Base-by-base conservation (phyloP, 2,888 invertebrate species). In the Teleiodes luculella region DNA sequence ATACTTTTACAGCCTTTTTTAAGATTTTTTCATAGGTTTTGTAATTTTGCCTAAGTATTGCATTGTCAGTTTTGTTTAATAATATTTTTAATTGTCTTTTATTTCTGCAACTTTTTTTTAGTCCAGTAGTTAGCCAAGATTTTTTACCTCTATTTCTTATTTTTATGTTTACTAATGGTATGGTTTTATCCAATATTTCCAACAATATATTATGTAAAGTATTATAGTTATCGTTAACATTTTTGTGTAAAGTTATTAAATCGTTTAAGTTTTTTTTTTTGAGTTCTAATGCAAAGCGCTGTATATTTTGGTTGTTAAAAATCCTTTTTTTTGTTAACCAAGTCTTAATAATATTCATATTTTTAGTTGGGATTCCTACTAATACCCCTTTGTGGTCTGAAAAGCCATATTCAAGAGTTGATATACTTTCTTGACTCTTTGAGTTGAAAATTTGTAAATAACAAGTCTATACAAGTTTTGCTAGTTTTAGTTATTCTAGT, bases 101-200 rank as follows among this genome's bases (percentile, higher is more conserved):
- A 13, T 45, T 45, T 45, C 11, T 31, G 36, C 46, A 53, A 14
- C 33, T 43, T 28, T 0, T 35, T 16, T 13, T 36, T 1, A 53
- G 10, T 0, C 52, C 52, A 6, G n/a, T 35, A 14, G 52, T 53
- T 3, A 46, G n/a, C 52, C 52, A 53, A 10, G 28, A 7, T 16
- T 46, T 53, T 46, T 18, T 45, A n/a, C 28, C 18, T 36, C 28
- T 46, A 6, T 2, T 14, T 14, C 36, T 28, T 53, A 36, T 30
- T 53, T 53, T 53, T 14, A 46, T 28, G 16, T 5, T 46, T 36
- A 33, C 20, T 35, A 13, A 36, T 13, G 52, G 52, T 7, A 46
- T 53, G 13, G 28, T 28, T 20, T 14, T 14, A n/a, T 46, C 13
- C 5, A 53, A 11, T 5, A 36, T 46, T 13, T 36, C 36, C 11